Conservation (phyloP, 1,140 invertebrate genomes). For the Battus philenor region DNA sequence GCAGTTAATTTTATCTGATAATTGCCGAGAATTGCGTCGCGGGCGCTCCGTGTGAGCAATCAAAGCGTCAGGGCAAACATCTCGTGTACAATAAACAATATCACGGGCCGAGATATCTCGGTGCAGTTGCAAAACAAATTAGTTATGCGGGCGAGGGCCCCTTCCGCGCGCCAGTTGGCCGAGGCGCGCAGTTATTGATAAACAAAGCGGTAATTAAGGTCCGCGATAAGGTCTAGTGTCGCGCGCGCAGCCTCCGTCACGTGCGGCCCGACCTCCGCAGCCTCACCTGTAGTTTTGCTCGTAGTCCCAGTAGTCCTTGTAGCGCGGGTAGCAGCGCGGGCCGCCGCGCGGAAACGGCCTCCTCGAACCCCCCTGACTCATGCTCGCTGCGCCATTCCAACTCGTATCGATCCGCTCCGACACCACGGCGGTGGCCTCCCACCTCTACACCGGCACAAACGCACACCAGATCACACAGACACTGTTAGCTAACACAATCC, state of each 20-base stretch:
- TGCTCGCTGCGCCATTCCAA: conserved; percentile 51
- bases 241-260: background rate
- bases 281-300: conserved; percentile 65
- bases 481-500: conserved; percentile 50
- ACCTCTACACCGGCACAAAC: conserved; percentile 19
- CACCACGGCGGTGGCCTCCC: conserved; percentile 23
- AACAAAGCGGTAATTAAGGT: conserved; percentile 1
- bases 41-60: no score
- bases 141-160: no score
- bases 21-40: no score
- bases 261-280: background rate
- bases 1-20: no score
- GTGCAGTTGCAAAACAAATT: no score
- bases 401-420: conserved; percentile 52
- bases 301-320: conserved; percentile 71
- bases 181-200: background rate
- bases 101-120: no score
- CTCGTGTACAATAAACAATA: no score
- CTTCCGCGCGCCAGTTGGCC: background rate
- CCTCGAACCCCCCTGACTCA: conserved; percentile 66
- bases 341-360: conserved; percentile 66
- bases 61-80: no score
- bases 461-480: conserved; percentile 38
- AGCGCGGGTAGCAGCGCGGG: conserved; percentile 65
- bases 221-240: conserved; percentile 1